These are phyloP conservation scores for Acropora tenuis DNA, from an alignment of 64 coral and sea anemone species.

Conservation along the genomic window DNA sequence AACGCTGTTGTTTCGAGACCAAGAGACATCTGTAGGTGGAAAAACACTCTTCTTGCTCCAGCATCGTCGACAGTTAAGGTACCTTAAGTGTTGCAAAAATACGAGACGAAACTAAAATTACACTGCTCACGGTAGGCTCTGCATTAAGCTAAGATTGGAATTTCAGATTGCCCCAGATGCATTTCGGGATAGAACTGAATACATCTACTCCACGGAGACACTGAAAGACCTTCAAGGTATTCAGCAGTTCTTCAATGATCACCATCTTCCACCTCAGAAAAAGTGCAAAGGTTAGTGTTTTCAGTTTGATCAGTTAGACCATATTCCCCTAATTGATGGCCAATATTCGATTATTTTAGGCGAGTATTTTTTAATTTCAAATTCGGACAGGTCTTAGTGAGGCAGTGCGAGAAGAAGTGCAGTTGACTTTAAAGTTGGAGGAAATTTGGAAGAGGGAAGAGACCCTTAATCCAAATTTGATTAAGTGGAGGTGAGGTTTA, in stretches of 20 bases:
- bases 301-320: not conserved
- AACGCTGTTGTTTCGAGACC: not conserved
- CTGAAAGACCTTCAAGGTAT: not conserved
- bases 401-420: constrained; percentile 13
- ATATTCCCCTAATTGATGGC: too few species aligned
- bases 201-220: not conserved
- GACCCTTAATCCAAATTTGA: not conserved
- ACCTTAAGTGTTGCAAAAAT: not conserved
- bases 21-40: not conserved
- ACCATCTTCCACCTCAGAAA: not conserved
- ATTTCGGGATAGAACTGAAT: constrained; percentile 11
- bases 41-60: not conserved
- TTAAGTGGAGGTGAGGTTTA: constrained; percentile 35
- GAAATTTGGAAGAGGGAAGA: constrained; percentile 10
- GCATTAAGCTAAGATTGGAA: not conserved
- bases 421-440: not conserved
- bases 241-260: constrained; percentile 2
- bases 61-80: constrained; percentile 23
- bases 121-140: too few species aligned
- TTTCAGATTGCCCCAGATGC: constrained; percentile 39
- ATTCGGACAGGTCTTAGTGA: constrained; percentile 11
- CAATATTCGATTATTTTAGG: too few species aligned
- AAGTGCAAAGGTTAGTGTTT: constrained; percentile 6
- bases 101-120: not conserved
- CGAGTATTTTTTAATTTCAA: too few species aligned